Conservation (phyloP, 2,113 vertebrate species). For the Spermophilus dauricus region DNA sequence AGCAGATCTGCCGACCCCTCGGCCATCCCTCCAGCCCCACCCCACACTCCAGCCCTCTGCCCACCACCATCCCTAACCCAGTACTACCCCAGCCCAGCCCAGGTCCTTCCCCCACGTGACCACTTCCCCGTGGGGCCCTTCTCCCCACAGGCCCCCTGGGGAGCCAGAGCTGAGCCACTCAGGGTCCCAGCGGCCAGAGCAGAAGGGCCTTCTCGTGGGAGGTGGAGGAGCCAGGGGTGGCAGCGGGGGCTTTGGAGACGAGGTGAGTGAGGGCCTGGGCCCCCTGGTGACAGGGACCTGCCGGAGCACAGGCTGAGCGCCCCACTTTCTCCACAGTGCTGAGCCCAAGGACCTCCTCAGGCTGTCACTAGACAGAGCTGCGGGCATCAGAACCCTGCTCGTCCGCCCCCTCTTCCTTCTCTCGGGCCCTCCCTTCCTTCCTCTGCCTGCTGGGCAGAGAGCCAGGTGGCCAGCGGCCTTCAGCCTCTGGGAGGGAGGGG, state of each 20-base stretch:
- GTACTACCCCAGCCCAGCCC: rapidly evolving
- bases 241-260: slow-evolving; percentile 68
- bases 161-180: slow-evolving; percentile 72
- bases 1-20: background rate
- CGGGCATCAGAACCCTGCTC: background rate
- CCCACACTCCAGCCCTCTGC: too few relatives aligned
- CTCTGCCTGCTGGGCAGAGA: slow-evolving; percentile 69
- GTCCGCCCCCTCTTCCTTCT: slow-evolving; percentile 16
- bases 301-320: background rate
- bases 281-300: background rate
- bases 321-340: slow-evolving; percentile 63
- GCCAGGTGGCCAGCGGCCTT: background rate
- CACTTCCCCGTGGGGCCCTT: background rate
- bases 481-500: background rate
- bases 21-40: background rate
- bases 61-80: background rate
- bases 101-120: background rate
- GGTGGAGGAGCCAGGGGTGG: slow-evolving; percentile 49
- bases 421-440: slow-evolving; percentile 80
- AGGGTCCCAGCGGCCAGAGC: background rate
- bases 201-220: slow-evolving; percentile 65
- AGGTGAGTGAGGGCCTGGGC: slow-evolving; percentile 65
- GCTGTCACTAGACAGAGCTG: background rate
- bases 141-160: slow-evolving; percentile 59
- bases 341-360: background rate